A percentile compares a stretch with the other conserved stretches of the same genome.
These are phyloP conservation scores for Polymixis lichenea DNA, from an alignment of 2,888 invertebrate genomes.

Conservation along the genomic window DNA sequence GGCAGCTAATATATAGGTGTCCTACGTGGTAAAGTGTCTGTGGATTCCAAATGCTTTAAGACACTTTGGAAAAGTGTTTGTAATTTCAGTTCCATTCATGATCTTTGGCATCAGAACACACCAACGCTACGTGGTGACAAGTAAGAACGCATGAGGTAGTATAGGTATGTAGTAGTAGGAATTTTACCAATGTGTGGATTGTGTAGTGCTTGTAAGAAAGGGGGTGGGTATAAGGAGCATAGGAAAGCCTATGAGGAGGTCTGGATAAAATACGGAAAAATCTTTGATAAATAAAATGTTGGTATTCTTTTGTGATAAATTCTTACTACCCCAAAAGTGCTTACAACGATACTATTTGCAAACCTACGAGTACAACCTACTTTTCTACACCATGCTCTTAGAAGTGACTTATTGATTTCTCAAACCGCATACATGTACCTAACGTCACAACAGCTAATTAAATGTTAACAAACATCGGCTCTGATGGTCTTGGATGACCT, in stretches of 20 bases:
- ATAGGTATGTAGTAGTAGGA: neutral
- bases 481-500: conserved; percentile 86
- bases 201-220: too few relatives aligned
- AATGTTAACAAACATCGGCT: conserved; percentile 70
- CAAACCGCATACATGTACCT: conserved; percentile 44
- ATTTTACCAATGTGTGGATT: neutral
- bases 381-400: neutral
- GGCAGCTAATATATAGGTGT: neutral
- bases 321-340: neutral
- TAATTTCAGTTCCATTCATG: neutral
- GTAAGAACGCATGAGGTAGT: neutral
- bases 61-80: neutral
- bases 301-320: neutral
- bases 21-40: neutral
- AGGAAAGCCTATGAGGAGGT: neutral
- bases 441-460: conserved; percentile 63
- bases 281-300: neutral
- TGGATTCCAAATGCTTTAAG: neutral
- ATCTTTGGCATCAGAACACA: neutral
- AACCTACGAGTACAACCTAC: conserved; percentile 1
- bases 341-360: neutral
- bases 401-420: conserved; percentile 33
- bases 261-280: neutral
- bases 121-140: neutral
- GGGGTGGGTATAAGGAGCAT: neutral